Conservation (phyloP, 2,113 vertebrate genomes). For the Melanerpes aurifrons region DNA sequence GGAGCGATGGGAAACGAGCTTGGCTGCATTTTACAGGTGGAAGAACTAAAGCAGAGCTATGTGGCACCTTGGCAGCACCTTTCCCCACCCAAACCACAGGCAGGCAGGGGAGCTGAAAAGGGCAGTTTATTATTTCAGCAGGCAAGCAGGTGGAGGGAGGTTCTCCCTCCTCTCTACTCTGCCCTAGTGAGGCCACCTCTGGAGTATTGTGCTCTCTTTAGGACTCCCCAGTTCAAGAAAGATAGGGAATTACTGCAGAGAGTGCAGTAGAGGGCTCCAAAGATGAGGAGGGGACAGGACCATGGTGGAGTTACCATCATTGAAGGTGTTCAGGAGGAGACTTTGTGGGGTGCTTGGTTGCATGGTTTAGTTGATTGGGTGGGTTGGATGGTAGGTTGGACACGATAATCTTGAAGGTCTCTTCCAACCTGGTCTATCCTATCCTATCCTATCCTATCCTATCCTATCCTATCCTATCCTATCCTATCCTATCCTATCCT, state of each 20-base stretch:
- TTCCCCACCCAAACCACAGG: background rate
- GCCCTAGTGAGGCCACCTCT: background rate
- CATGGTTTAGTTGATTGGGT: no score
- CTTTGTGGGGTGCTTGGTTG: no score
- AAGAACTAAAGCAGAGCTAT: background rate
- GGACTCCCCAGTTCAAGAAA: background rate
- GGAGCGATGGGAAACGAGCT: background rate
- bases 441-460: no score
- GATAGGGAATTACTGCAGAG: background rate
- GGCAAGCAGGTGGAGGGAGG: background rate
- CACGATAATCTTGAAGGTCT: no score
- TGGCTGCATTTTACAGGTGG: background rate
- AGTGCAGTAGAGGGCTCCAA: background rate
- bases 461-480: no score
- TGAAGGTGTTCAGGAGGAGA: no score
- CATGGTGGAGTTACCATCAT: background rate
- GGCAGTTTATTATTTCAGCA: background rate
- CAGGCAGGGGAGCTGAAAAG: background rate
- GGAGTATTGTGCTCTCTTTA: background rate
- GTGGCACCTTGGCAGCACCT: background rate
- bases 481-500: no score
- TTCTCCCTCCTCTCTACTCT: background rate
- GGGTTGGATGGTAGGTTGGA: no score
- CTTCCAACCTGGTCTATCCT: no score
- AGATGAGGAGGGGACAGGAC: background rate